Percentiles rank a stretch among this genome's conserved stretches.
These are phyloP conservation scores for Lasioglossum zephyrum DNA, from an alignment of 2,888 invertebrate species.

Conservation along the genomic window DNA sequence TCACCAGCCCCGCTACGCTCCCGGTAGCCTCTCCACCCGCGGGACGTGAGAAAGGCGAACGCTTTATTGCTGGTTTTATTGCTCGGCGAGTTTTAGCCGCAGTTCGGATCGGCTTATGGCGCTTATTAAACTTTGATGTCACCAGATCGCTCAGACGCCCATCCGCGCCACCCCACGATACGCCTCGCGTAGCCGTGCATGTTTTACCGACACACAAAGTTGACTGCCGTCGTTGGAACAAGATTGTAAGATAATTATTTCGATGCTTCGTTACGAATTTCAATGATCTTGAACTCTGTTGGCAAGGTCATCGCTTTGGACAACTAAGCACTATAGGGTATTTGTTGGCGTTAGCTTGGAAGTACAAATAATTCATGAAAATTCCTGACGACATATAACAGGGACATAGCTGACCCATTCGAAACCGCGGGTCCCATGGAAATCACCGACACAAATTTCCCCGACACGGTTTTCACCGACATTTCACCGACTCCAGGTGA, in stretches of 20 bases:
- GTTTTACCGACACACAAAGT: conserved; percentile 12
- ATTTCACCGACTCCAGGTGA: no score
- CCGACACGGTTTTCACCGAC: no score
- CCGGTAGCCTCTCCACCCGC: conserved; percentile 48
- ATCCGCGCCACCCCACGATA: not conserved
- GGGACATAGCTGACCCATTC: no score
- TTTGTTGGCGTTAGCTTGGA: no score
- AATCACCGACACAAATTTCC: no score
- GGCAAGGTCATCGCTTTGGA: not conserved
- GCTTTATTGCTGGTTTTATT: conserved; percentile 81
- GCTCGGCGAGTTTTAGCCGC: conserved; percentile 73
- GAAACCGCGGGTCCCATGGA: no score
- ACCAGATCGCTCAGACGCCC: conserved; percentile 57
- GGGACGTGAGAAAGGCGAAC: conserved; percentile 68
- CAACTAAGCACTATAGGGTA: not conserved
- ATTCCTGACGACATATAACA: no score
- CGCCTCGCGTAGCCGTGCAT: conserved; percentile 26
- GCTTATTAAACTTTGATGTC: conserved; percentile 74
- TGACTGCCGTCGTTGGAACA: not conserved
- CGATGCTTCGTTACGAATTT: not conserved
- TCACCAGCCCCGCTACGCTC: conserved; percentile 16
- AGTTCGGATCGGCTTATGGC: conserved; percentile 68
- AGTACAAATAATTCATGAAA: no score
- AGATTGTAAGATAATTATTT: not conserved
- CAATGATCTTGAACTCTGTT: not conserved